phyloP scores from a whole-genome alignment of 2,113 vertebrate species.

The Muntiacus reevesi region DNA sequence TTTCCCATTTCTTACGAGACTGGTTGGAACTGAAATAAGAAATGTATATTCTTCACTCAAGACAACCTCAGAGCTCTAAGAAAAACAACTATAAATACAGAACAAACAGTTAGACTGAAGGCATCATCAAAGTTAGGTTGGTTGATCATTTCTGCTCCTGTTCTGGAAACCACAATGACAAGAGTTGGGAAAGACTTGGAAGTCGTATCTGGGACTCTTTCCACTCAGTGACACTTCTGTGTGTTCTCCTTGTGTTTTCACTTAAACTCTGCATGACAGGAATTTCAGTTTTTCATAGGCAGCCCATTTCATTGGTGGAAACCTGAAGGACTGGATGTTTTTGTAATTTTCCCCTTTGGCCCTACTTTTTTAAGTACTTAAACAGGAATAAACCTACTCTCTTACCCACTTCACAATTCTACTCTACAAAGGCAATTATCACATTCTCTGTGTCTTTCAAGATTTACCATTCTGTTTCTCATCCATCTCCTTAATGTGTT shows the following conservation, averaged over 20 bases:
- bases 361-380: neutral
- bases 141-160: neutral
- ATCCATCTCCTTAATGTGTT: neutral
- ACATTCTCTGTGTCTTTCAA: neutral
- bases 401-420: neutral
- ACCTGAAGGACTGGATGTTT: neutral
- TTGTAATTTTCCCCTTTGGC: neutral
- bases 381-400: neutral
- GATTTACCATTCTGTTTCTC: neutral
- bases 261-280: neutral
- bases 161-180: neutral
- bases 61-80: neutral
- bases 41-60: neutral
- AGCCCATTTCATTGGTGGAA: neutral
- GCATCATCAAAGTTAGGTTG: neutral
- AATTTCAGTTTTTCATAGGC: neutral
- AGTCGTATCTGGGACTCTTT: neutral
- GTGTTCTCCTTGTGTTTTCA: neutral
- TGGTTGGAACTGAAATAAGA: slow-evolving; percentile 13
- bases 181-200: neutral
- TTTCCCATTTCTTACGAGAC: neutral
- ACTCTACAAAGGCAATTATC: neutral
- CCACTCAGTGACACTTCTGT: neutral
- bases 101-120: neutral
- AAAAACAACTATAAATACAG: neutral